phyloP scores from a whole-genome alignment of 2,797 vertebrate genomes.

The Hydrocynus forskahlii region DNA sequence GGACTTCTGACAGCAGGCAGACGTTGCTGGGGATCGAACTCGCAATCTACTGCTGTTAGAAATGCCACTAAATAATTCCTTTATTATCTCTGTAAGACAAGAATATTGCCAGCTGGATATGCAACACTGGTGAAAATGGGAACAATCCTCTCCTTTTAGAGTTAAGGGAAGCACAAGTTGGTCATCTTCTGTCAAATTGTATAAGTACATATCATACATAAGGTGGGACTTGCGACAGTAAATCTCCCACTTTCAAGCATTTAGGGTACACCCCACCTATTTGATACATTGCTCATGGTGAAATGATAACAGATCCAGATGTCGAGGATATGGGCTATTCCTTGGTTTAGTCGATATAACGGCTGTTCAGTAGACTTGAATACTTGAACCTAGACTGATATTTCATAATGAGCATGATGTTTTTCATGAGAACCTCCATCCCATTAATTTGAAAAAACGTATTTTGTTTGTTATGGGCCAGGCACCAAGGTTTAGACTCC shows the following conservation, averaged over 20 bases:
- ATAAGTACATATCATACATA: background rate
- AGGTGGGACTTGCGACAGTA: background rate
- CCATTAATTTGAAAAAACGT: constrained; percentile 24
- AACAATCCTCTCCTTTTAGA: background rate
- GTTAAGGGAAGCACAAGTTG: background rate
- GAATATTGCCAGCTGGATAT: background rate
- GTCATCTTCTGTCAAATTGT: constrained; percentile 1
- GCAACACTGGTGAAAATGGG: background rate
- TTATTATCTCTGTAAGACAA: background rate
- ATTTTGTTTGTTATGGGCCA: constrained; percentile 36
- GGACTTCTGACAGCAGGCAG: too few relatives aligned
- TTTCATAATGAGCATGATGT: constrained; percentile 41
- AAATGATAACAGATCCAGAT: constrained; percentile 33
- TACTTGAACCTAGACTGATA: constrained; percentile 3
- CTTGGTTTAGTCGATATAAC: constrained; percentile 20
- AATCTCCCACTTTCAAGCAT: background rate
- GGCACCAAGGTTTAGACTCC: constrained; percentile 8
- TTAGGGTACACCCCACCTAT: background rate
- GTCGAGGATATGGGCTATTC: constrained; percentile 21
- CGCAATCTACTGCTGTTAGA: background rate
- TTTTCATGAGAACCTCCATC: constrained; percentile 36
- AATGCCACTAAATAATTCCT: background rate
- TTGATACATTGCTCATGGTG: background rate
- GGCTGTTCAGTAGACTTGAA: constrained; percentile 21
- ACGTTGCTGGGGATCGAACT: too few relatives aligned